Base-by-base conservation (phyloP, 2,888 invertebrate species). In the Alcis repandata region DNA sequence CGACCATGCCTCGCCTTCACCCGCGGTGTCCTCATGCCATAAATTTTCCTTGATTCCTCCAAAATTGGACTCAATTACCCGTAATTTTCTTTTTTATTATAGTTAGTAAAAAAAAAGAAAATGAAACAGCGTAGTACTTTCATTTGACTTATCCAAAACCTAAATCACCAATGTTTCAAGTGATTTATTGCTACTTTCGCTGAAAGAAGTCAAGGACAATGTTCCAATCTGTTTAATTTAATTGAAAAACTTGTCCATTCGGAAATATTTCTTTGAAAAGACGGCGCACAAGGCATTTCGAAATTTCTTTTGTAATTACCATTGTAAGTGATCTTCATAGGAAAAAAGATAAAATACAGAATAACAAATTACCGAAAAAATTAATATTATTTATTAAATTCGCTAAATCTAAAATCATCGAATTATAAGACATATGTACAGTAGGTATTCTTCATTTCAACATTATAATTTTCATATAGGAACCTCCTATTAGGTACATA, bases 161-260 rank as follows among this genome's bases (percentile, higher is more conserved):
- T 32, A 43, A 54, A 45, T 33, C 45, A 33, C 56, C 27, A 41
- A 13, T 15, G 17, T 13, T 41, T n/a, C 36, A 36, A 48, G 53
- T 48, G 63, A 63, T 63, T 63, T 58, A 59, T 53, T n/a, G 17
- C 46, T 22, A 38, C 27, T 38, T 54, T 38, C 32, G 22, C 7
- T 36, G 17, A 7, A 45, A 33, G 33, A 20, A 19, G 6, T 20
- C 17, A 43, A 45, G 33, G 32, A 53, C 22, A 54, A 27, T 45
- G 33, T 43, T 45, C 33, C 20, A 57, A 60, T 60, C 27, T 51
- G 43, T 27, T 49, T 40, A 48, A 68, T 64, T 69, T 68, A 67
- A 63, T 58, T 66, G 71, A 70, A 63, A 53, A 65, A 68, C 66
- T 70, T 63, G 70, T 45, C 63, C 59, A 69, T 61, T 48, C 48